Evolutionary conservation across 35 echinoderm and acorn worm species (phyloP), one percentile per base, ranked within the genome.

Genomic region (Acanthaster planci): DNA sequence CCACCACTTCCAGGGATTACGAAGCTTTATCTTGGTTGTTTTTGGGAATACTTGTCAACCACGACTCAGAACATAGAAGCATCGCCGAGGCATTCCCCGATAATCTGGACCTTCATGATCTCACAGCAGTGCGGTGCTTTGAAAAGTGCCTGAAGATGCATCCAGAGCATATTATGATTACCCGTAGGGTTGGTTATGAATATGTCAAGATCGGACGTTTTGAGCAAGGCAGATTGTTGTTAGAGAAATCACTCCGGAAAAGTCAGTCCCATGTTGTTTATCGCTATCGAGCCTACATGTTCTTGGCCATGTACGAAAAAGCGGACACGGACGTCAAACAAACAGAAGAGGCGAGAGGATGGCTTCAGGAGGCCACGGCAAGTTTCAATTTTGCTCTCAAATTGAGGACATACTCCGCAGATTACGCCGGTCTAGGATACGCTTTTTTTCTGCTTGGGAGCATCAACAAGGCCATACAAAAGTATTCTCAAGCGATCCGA

Each of bases 381-480:
- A 80, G 67, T 39, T 86, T 96, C 21, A 60, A 85, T 22, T 37
- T 60, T 34, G 88, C 89, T 9, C 67, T 87, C 5, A 51, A 88
- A 82, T 55, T 88, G 7, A 88, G 87, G 19, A 67, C 53, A 17
- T 84, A 85, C 8, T 89, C 91, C 55, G 93, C 93, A 38, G 93
- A 96, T 60, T 76, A 85, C 50, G 91, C 93, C 0, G 93, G 91
- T 40, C 40, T 96, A 7, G 93, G 93, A 5, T 87, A 83, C 37
- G 89, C 91, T 2, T 78, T 88, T 51, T 87, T 79, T 44, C 56
- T 96, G 21, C 22, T 78, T 4, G 86, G 86, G 15, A 23, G 91
- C 8, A 80, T 75, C 8, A 1, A 51, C 7, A 77, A 78, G 51
- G 93, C 93, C 16, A 36, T 88, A 0, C 8, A 67, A 10, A 79